These are phyloP conservation scores for Pelvicachromis taeniatus DNA, from an alignment of 2,113 vertebrate genomes.

Conservation along the genomic window DNA sequence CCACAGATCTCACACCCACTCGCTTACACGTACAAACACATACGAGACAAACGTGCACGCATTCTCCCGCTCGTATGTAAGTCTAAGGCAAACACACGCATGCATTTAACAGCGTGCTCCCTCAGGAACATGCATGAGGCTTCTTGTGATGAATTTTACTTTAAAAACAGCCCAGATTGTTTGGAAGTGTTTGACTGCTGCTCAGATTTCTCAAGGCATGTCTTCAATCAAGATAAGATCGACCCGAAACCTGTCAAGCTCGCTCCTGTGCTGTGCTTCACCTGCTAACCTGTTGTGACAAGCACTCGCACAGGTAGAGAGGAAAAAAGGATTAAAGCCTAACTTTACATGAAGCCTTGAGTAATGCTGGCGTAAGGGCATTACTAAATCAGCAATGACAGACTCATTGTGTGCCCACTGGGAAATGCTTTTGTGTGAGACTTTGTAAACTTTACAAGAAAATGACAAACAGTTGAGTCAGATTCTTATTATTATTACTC, in stretches of 20 bases:
- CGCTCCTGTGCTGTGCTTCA: constrained; percentile 46
- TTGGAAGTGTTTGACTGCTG: constrained; percentile 46
- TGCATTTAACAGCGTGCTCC: constrained; percentile 9
- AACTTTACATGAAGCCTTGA: constrained; percentile 20
- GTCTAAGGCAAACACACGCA: neutral
- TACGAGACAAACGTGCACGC: neutral
- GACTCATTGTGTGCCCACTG: neutral
- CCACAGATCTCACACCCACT: constrained; percentile 69
- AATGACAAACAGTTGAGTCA: neutral
- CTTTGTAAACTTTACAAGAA: constrained; percentile 4
- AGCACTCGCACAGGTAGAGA: constrained; percentile 30
- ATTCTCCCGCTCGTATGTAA: neutral
- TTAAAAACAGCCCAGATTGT: constrained; percentile 53
- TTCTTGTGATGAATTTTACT: constrained; percentile 26
- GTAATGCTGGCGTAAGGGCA: constrained; percentile 20
- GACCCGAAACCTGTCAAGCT: constrained; percentile 60
- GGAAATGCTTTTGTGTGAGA: neutral
- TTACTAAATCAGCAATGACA: constrained; percentile 5
- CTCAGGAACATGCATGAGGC: neutral
- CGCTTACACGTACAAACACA: neutral
- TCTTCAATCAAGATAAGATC: constrained; percentile 56
- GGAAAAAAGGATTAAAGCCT: constrained; percentile 24
- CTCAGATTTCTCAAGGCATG: constrained; percentile 54
- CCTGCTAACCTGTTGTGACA: constrained; percentile 58
- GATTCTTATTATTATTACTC: neutral